A percentile compares a stretch with the other conserved stretches of the same genome.
Conservation (phyloP, 2,797 vertebrate species). For the Lates japonicus region DNA sequence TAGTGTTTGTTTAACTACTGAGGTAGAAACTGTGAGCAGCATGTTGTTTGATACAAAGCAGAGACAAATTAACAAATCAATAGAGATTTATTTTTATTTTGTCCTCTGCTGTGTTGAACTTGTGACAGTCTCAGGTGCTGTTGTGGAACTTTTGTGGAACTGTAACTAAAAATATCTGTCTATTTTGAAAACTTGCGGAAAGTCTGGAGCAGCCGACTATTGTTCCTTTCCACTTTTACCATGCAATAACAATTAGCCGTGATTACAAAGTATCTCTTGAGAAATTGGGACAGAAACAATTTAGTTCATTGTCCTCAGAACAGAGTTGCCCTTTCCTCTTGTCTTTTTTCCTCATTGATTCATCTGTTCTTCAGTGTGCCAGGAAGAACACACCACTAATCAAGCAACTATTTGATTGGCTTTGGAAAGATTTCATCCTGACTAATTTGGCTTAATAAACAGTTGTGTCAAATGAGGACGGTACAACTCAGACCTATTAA, state of each 20-base stretch:
- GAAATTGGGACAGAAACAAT: slow-evolving; percentile 83
- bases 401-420: slow-evolving; percentile 76
- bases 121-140: neutral
- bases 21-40: neutral
- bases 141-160: slow-evolving; percentile 40
- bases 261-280: slow-evolving; percentile 86
- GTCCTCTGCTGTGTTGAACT: slow-evolving; percentile 1
- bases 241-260: slow-evolving; percentile 79
- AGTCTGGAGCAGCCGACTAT: slow-evolving; percentile 59
- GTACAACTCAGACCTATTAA: slow-evolving; percentile 58
- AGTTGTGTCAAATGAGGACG: slow-evolving; percentile 63
- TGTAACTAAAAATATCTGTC: slow-evolving; percentile 31
- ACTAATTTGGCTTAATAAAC: slow-evolving; percentile 75
- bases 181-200: slow-evolving; percentile 52
- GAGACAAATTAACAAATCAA: neutral
- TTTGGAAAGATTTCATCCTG: slow-evolving; percentile 69
- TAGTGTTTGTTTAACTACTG: neutral
- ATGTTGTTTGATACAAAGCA: neutral
- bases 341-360: slow-evolving; percentile 62
- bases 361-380: slow-evolving; percentile 58
- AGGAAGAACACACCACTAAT: slow-evolving; percentile 72
- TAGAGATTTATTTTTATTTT: slow-evolving; percentile 14
- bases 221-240: slow-evolving; percentile 74
- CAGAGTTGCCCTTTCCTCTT: slow-evolving; percentile 75
- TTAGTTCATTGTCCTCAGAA: slow-evolving; percentile 80